Evolutionary conservation across 1,140 invertebrate species (phyloP), one percentile per base, ranked within the genome.

Genomic region (Notospermus geniculatus): DNA sequence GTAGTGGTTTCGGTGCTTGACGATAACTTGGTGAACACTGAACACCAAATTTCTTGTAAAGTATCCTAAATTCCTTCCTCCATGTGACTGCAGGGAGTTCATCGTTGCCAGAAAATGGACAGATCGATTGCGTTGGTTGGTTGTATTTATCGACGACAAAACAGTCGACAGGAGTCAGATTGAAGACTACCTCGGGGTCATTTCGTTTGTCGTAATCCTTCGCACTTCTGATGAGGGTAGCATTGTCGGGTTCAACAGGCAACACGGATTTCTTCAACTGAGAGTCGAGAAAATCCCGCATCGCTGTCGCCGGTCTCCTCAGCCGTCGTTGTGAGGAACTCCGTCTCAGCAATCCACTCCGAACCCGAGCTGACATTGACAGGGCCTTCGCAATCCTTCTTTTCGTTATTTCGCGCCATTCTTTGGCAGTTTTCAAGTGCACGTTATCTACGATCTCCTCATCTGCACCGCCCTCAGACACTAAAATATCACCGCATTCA

Each of bases 131-230:
- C 15, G 32, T 7, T 15, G 32, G 32, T 36, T 36, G 32, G 25
- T 50, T 50, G 19, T 23, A 50, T 50, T 27, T 50, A 9, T 50
- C 46, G 9, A 23, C 46, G n/a, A 50, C 46, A 41, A 64, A 61
- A 39, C 27, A 64, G 15, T 52, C 55, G 15, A 46, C n/a, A 11
- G 59, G 45, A 7, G 62, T 53, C 27, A 74, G 32, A 36, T 73
- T 67, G n/a, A 68, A 69, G 2, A 74, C 59, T 58, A 70, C 71
- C 52, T 73, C 68, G 0, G 69, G 69, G 17, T 69, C 67, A 60
- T 76, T 76, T 41, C 74, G 61, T 32, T 71, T 67, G 54, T 75
- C 71, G 29, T 57, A 46, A 2, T 62, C 43, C 52, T 62, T 57
- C 1, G 67, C 71, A 59, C 67, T 66, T 29, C 63, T 59, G 17